Percentiles rank a stretch among this genome's conserved stretches.
These are phyloP conservation scores for Lasioglossum albipes DNA, from an alignment of 1,140 invertebrate species.

Conservation along the genomic window DNA sequence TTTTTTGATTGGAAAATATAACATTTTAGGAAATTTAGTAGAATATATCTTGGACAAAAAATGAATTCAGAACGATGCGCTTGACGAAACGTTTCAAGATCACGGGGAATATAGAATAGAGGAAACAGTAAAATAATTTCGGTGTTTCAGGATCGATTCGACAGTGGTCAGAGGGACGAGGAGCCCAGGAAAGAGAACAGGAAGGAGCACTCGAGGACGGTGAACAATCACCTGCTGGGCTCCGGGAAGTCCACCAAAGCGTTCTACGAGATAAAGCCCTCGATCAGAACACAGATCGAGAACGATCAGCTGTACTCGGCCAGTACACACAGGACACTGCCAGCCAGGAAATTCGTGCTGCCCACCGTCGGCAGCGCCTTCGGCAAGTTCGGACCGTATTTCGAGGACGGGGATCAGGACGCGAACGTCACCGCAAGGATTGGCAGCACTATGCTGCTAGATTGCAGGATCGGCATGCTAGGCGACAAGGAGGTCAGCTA, in stretches of 20 bases:
- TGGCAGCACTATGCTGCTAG: slow-evolving; percentile 79
- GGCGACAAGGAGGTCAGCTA: slow-evolving; percentile 80
- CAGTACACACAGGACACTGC: slow-evolving; percentile 38
- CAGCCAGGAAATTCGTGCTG: slow-evolving; percentile 65
- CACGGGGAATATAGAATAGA: too few relatives aligned
- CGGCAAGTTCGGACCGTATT: slow-evolving; percentile 86
- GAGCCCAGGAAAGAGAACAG: slow-evolving; percentile 29
- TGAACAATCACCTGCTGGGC: slow-evolving; percentile 57
- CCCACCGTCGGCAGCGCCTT: slow-evolving; percentile 75
- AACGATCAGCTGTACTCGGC: slow-evolving; percentile 1
- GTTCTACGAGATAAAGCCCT: slow-evolving; percentile 72
- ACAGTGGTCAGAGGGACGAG: background rate
- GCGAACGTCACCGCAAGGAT: slow-evolving; percentile 80
- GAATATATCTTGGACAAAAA: too few relatives aligned
- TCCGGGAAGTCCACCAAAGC: slow-evolving; percentile 64
- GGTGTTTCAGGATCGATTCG: too few relatives aligned
- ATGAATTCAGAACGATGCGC: too few relatives aligned
- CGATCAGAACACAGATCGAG: slow-evolving; percentile 66
- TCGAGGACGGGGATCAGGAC: slow-evolving; percentile 84
- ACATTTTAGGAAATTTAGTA: too few relatives aligned
- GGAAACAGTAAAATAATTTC: too few relatives aligned
- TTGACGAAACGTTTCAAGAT: too few relatives aligned
- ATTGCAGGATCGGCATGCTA: slow-evolving; percentile 81
- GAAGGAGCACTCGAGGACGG: slow-evolving; percentile 60
- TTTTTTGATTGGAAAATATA: too few relatives aligned